phyloP scores from a whole-genome alignment of 2,888 invertebrate genomes.

The Coelopa pilipes region DNA sequence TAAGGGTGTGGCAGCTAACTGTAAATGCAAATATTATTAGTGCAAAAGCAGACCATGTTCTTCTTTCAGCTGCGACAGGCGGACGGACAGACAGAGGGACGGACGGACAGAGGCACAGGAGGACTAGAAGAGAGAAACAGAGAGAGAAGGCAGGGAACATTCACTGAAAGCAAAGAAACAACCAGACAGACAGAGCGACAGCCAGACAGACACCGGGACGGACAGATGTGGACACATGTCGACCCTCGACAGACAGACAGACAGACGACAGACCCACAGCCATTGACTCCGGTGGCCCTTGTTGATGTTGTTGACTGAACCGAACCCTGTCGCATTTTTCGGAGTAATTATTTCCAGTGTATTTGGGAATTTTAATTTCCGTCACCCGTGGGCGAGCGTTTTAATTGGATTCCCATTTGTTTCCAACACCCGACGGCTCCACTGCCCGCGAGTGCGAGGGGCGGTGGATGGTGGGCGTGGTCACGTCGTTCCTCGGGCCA shows the following conservation, averaged over 20 bases:
- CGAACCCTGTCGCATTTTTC: conserved; percentile 19
- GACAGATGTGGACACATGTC: background rate
- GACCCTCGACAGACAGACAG: background rate
- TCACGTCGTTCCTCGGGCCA: background rate
- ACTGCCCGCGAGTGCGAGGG: too few relatives aligned
- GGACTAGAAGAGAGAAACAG: too few relatives aligned
- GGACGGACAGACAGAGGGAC: background rate
- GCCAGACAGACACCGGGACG: background rate
- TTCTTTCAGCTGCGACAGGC: conserved; percentile 7
- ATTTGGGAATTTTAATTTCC: conserved; percentile 1
- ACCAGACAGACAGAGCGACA: background rate
- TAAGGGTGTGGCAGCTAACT: conserved; percentile 50
- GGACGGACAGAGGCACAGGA: background rate
- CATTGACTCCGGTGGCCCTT: background rate
- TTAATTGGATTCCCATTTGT: conserved; percentile 29
- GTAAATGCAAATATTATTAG: conserved; percentile 51
- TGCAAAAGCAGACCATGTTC: conserved; percentile 38
- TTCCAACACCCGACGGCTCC: conserved; percentile 3
- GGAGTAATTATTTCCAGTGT: background rate
- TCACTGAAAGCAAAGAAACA: too few relatives aligned
- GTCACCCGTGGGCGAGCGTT: conserved; percentile 2
- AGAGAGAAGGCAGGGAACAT: too few relatives aligned
- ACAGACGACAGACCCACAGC: background rate
- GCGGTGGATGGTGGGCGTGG: too few relatives aligned
- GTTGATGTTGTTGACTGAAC: conserved; percentile 7